Percentiles rank a stretch among this genome's conserved stretches.
Evolutionary conservation across 2,113 vertebrate species (phyloP).

Genomic region (Tragelaphus imberbis): DNA sequence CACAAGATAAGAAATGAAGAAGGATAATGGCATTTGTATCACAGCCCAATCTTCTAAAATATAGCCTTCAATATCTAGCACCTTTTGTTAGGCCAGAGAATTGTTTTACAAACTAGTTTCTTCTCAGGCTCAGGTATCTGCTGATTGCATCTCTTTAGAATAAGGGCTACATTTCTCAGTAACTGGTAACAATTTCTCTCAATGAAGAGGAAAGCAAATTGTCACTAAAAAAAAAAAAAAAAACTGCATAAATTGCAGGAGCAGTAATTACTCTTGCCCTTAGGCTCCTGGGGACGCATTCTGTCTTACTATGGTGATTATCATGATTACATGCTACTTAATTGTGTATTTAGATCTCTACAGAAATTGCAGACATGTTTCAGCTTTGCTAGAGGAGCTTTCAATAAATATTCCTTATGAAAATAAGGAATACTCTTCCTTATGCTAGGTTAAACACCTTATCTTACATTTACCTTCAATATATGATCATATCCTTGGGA

Average conservation of each 20-base stretch:
- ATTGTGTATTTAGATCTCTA: conserved; percentile 13
- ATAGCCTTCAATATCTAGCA: background rate
- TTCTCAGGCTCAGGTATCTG: background rate
- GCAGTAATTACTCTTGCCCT: background rate
- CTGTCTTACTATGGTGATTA: background rate
- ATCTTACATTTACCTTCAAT: background rate
- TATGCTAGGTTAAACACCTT: background rate
- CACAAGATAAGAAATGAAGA: background rate
- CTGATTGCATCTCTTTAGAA: background rate
- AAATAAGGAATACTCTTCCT: background rate
- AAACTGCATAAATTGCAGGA: background rate
- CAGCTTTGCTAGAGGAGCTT: background rate
- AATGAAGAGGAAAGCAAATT: conserved; percentile 29
- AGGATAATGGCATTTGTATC: background rate
- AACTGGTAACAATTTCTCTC: background rate
- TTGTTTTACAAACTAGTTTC: background rate
- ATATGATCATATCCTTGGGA: background rate
- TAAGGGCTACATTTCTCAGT: background rate
- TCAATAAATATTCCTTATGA: background rate
- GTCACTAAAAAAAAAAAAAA: background rate
- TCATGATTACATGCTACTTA: conserved; percentile 27
- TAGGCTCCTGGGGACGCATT: background rate
- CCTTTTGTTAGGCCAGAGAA: background rate
- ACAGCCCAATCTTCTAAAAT: background rate
- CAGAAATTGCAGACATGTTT: background rate